Evolutionary conservation across 2,888 invertebrate genomes (phyloP), one percentile per base, ranked within the genome.

Genomic region (Platycheirus albimanus): DNA sequence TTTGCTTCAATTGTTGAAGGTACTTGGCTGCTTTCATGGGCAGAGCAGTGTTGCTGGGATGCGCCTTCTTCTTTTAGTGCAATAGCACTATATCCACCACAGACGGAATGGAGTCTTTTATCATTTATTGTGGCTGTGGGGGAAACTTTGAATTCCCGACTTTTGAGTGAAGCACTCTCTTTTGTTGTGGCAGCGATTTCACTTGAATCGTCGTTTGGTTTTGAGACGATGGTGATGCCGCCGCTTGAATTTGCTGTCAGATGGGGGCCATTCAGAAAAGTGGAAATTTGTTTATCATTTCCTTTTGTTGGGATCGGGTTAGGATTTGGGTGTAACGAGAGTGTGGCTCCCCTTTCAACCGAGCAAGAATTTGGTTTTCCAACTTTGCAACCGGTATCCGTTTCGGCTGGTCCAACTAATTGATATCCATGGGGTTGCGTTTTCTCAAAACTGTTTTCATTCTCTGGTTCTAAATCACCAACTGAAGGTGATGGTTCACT

Each of bases 251-350:
- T 64, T 15, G 52, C 51, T 63, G 61, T 38, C 64, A 80, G 49
- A 64, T 64, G 63, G 43, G 54, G 36, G 45, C 41, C 47, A 36
- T 80, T 74, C 69, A 24, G 11, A 20, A 58, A 58, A 58, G 69
- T 58, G 36, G 64, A 75, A 80, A 70, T 70, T 75, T 80, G 80
- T 80, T 80, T 80, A 58, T 80, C 75, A 75, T 80, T 80, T 80
- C 58, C 80, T 75, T 13, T 5, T 30, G 17, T n/a, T 51, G 49
- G n/a, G n/a, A n/a, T n/a, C n/a, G n/a, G n/a, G n/a, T n/a, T n/a
- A 54, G 17, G 38, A 10, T 38, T 36, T 38, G 19, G 56, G 15
- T 43, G 47, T 13, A 11, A 36, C n/a, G n/a, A n/a, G n/a, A n/a
- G n/a, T n/a, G n/a, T n/a, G n/a, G n/a, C n/a, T n/a, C n/a, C 56